Evolutionary conservation across 2,113 vertebrate species (phyloP).

Genomic region (Anthoscopus minutus): DNA sequence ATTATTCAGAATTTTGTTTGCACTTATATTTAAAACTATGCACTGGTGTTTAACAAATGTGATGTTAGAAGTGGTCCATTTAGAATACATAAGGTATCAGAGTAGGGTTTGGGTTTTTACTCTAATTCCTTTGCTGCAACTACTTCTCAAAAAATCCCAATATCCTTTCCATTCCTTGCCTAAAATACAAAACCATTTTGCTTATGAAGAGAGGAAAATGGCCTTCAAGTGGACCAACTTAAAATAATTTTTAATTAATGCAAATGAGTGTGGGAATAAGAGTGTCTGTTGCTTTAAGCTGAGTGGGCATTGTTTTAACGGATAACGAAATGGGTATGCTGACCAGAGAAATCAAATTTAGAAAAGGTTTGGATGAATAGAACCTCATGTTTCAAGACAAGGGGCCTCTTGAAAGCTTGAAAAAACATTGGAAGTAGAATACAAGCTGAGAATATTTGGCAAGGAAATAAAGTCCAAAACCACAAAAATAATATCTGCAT

Average conservation of each 20-base stretch:
- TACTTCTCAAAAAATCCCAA: neutral
- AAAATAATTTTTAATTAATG: constrained; percentile 1
- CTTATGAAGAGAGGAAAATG: neutral
- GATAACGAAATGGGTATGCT: neutral
- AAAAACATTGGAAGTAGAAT: constrained; percentile 38
- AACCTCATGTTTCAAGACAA: constrained; percentile 42
- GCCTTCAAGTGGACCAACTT: neutral
- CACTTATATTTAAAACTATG: neutral
- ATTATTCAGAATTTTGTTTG: neutral
- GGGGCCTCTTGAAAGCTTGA: constrained; percentile 51
- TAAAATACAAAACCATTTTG: neutral
- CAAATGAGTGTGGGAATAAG: constrained; percentile 8
- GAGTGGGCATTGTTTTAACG: constrained; percentile 13
- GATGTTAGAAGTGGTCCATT: neutral
- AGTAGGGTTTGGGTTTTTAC: neutral
- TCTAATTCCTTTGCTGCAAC: neutral
- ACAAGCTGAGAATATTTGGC: constrained; percentile 42
- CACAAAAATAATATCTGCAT: constrained; percentile 66
- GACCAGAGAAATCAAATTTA: constrained; percentile 25
- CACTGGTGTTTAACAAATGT: neutral
- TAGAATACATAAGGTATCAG: neutral
- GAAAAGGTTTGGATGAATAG: constrained; percentile 2
- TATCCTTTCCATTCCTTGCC: neutral
- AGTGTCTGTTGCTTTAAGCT: neutral
- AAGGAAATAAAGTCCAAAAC: constrained; percentile 33